phyloP scores from a whole-genome alignment of 2,113 vertebrate genomes.

The Apteryx mantelli region DNA sequence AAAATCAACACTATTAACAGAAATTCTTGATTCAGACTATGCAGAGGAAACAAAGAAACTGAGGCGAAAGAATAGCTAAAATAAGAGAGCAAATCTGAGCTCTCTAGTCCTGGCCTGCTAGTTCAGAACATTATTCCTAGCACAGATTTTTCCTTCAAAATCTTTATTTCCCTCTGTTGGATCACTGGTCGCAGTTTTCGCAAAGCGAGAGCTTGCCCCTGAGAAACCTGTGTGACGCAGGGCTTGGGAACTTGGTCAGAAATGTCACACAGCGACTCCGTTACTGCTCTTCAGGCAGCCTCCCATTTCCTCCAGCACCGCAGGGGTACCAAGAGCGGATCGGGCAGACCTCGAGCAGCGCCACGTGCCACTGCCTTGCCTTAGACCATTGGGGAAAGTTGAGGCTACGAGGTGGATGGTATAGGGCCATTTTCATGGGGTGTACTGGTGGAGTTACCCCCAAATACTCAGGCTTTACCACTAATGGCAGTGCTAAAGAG shows the following conservation, averaged over 20 bases:
- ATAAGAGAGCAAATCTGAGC: not conserved
- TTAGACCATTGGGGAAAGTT: not conserved
- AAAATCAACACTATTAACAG: not conserved
- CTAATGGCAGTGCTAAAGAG: no score
- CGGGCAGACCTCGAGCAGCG: not conserved
- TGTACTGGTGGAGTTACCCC: no score
- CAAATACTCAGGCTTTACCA: no score
- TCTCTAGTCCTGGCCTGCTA: not conserved
- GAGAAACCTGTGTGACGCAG: not conserved
- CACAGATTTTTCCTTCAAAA: not conserved
- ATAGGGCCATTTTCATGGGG: no score
- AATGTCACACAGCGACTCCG: not conserved
- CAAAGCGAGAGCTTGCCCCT: not conserved
- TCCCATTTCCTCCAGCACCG: not conserved
- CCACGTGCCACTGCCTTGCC: not conserved
- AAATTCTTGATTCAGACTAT: not conserved
- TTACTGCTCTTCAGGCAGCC: not conserved
- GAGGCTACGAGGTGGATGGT: not conserved
- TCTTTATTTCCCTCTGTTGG: not conserved
- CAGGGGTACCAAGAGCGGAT: not conserved
- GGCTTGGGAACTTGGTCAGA: not conserved
- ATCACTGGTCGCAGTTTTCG: not conserved
- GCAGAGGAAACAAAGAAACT: not conserved
- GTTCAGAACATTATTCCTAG: not conserved
- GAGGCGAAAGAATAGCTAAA: not conserved